phyloP scores from a whole-genome alignment of 2,888 invertebrate species.

The Drosophila tanythrix region DNA sequence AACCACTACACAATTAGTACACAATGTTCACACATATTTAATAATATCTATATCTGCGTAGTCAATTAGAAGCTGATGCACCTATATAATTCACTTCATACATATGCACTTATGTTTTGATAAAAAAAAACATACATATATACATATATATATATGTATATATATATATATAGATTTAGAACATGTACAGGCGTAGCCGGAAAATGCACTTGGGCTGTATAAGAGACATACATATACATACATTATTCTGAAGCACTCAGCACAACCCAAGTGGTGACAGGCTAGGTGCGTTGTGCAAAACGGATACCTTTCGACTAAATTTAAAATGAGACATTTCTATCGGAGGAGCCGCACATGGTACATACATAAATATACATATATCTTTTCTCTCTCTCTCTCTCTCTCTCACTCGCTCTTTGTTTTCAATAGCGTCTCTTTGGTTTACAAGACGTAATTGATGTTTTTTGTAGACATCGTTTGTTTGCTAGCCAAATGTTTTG shows the following conservation, averaged over 20 bases:
- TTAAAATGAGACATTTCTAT: constrained; percentile 49
- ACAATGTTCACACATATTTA: constrained; percentile 26
- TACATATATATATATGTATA: neutral
- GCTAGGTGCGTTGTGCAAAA: constrained; percentile 60
- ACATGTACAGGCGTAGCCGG: constrained; percentile 1
- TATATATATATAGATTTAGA: neutral
- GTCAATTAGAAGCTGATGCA: neutral
- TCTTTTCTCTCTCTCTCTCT: neutral
- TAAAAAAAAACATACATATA: neutral
- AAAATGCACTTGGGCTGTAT: constrained; percentile 1
- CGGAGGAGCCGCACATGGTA: constrained; percentile 21
- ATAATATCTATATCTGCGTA: neutral
- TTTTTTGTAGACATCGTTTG: constrained; percentile 5
- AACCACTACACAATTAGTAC: constrained; percentile 51
- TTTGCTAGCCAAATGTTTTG: constrained; percentile 20
- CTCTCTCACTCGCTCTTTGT: neutral
- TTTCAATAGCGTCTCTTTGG: constrained; percentile 2
- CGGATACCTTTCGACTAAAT: constrained; percentile 69
- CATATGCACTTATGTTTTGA: constrained; percentile 2
- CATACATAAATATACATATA: neutral
- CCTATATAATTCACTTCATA: neutral
- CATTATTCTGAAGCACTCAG: constrained; percentile 34
- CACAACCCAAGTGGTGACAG: constrained; percentile 35
- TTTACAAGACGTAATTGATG: constrained; percentile 6
- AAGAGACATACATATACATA: constrained; percentile 25